phyloP scores from a whole-genome alignment of 2,888 invertebrate species.

The Heterodera filipjevi region DNA sequence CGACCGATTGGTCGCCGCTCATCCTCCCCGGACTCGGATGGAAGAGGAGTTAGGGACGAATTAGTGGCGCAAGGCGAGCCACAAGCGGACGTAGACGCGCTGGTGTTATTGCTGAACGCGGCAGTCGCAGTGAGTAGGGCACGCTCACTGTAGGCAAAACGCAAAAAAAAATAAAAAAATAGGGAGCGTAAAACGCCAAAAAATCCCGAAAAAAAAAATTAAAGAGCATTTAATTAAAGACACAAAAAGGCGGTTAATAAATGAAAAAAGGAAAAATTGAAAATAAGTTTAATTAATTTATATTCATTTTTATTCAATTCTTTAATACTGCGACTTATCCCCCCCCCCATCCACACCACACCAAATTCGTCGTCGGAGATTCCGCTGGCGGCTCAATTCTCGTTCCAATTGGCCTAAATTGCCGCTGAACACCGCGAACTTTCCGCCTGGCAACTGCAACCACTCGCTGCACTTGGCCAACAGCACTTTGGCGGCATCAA shows the following conservation, averaged over 20 bases:
- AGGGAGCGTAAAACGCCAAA: too few relatives aligned
- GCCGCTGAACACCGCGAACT: constrained; percentile 16
- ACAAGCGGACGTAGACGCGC: background rate
- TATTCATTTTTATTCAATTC: too few relatives aligned
- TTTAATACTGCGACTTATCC: too few relatives aligned
- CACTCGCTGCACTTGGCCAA: constrained; percentile 14
- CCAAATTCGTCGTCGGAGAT: constrained; percentile 10
- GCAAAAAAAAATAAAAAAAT: too few relatives aligned
- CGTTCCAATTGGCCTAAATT: constrained; percentile 8
- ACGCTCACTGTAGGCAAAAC: background rate
- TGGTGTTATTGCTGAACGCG: background rate
- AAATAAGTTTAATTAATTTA: too few relatives aligned
- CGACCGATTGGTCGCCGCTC: too few relatives aligned
- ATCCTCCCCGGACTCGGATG: background rate
- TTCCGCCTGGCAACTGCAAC: constrained; percentile 5
- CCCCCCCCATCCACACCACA: background rate
- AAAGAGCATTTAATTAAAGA: too few relatives aligned
- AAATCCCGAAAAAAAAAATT: too few relatives aligned
- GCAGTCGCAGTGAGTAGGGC: background rate
- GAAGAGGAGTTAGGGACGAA: background rate
- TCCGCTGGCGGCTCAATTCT: constrained; percentile 14
- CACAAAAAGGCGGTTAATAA: too few relatives aligned
- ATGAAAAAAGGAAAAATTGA: too few relatives aligned
- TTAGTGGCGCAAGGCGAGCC: background rate
- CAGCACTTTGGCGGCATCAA: constrained; percentile 14